phyloP scores from a whole-genome alignment of 2,888 invertebrate genomes.

The Oxytorus armatus region DNA sequence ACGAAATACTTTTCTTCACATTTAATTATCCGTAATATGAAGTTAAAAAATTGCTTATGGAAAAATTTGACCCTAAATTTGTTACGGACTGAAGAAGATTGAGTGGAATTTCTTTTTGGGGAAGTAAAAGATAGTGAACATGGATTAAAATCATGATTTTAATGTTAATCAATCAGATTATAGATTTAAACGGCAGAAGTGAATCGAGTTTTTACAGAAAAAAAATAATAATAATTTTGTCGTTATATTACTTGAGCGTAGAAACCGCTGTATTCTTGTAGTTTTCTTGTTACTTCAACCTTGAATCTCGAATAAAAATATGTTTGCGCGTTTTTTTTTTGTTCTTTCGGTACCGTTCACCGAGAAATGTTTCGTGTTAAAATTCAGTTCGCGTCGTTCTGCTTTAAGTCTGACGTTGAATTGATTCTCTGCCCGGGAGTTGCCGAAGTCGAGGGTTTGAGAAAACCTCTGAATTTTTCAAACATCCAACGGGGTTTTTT shows the following conservation, averaged over 20 bases:
- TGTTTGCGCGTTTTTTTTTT: not conserved
- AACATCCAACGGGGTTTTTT: constrained; percentile 69
- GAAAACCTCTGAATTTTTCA: constrained; percentile 76
- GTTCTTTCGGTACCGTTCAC: not conserved
- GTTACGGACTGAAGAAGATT: too few species aligned
- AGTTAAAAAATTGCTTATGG: too few species aligned
- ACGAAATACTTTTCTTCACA: constrained; percentile 31
- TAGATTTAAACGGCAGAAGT: too few species aligned
- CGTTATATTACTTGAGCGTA: not conserved
- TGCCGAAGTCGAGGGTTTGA: constrained; percentile 55
- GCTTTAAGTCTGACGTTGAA: constrained; percentile 61
- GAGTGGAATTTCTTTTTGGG: too few species aligned
- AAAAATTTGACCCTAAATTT: too few species aligned
- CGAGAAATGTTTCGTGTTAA: constrained; percentile 7
- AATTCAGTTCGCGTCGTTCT: constrained; percentile 56
- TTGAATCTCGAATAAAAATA: not conserved
- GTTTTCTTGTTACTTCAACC: not conserved
- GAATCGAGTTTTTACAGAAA: not conserved
- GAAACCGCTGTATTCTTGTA: not conserved
- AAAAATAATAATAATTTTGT: not conserved
- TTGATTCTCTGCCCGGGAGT: constrained; percentile 39
- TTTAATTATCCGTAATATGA: too few species aligned
- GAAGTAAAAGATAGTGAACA: too few species aligned
- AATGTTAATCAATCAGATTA: too few species aligned
- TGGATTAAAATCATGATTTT: too few species aligned